Conservation (phyloP, 2,888 invertebrate genomes). For the Gortyna flavago region DNA sequence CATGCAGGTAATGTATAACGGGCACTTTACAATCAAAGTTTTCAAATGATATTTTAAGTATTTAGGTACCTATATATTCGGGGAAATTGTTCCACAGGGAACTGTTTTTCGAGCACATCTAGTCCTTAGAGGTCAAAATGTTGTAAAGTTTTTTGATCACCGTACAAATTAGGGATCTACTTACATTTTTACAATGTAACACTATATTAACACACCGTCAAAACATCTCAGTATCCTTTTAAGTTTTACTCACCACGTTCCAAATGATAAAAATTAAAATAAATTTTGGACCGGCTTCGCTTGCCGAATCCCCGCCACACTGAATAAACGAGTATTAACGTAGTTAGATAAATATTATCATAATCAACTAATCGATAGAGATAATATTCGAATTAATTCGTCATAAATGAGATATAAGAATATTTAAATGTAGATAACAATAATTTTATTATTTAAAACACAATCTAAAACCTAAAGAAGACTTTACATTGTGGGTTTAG, state of each 20-base stretch:
- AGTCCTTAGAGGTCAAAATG: background rate
- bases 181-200: background rate
- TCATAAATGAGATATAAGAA: constrained; percentile 12
- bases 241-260: constrained; percentile 10
- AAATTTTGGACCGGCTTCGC: constrained; percentile 2
- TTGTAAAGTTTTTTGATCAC: background rate
- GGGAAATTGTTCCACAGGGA: background rate
- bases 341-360: background rate
- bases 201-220: background rate
- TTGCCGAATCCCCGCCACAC: constrained; percentile 13
- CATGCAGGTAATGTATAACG: background rate
- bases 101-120: background rate
- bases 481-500: background rate
- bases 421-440: constrained; percentile 4
- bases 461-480: background rate
- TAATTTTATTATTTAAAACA: background rate
- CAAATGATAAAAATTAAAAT: background rate
- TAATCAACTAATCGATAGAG: background rate
- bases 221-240: background rate
- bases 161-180: background rate
- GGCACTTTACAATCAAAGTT: background rate
- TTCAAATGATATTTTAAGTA: no score
- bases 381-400: constrained; percentile 10
- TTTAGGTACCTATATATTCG: background rate
- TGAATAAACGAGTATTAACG: background rate